These are phyloP conservation scores for Pyralis farinalis DNA, from an alignment of 2,888 invertebrate genomes.

Conservation along the genomic window DNA sequence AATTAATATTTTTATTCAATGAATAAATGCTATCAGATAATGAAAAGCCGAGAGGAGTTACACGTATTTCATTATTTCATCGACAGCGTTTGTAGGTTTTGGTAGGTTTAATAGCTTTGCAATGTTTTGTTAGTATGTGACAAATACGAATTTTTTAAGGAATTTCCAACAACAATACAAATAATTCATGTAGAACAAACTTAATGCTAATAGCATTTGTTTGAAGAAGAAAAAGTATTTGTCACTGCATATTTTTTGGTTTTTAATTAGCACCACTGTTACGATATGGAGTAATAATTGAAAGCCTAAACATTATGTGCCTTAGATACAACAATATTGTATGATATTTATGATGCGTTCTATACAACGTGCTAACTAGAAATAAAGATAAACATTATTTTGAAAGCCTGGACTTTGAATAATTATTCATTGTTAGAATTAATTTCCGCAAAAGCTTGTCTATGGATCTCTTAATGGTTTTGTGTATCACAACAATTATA, in stretches of 20 bases:
- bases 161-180: background rate
- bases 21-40: constrained; percentile 28
- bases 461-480: constrained; percentile 42
- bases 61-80: constrained; percentile 33
- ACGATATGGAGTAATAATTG: constrained; percentile 76
- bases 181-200: background rate
- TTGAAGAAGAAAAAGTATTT: constrained; percentile 28
- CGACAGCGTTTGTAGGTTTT: constrained; percentile 54
- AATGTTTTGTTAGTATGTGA: constrained; percentile 41
- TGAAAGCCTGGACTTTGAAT: constrained; percentile 64
- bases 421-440: constrained; percentile 61
- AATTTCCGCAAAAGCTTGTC: constrained; percentile 66
- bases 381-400: constrained; percentile 73
- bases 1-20: constrained; percentile 32
- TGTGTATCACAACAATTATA: constrained; percentile 27
- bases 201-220: constrained; percentile 3
- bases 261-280: constrained; percentile 73
- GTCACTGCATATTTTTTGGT: constrained; percentile 35
- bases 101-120: constrained; percentile 68
- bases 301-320: constrained; percentile 82
- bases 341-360: constrained; percentile 80
- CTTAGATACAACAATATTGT: constrained; percentile 83
- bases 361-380: constrained; percentile 81
- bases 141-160: constrained; percentile 31
- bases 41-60: constrained; percentile 41